Base-by-base conservation (phyloP, 1,140 invertebrate genomes). In the Chionoecetes opilio region DNA sequence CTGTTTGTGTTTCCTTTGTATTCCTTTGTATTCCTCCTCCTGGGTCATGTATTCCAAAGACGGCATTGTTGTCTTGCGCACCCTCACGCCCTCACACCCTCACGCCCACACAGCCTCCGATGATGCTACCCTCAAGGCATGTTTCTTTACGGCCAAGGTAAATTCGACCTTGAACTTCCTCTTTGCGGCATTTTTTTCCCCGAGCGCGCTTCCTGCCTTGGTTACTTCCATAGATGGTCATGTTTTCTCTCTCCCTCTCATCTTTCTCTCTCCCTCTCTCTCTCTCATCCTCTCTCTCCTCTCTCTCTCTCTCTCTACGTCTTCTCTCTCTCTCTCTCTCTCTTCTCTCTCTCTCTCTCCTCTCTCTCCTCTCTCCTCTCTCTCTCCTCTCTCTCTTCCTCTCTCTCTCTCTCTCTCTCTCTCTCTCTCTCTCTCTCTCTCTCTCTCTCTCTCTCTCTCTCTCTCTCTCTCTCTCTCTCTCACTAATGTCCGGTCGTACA, bases 231-330 rank as follows among this genome's bases (percentile, higher is more conserved):
- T 46, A 46, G 41, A 46, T 46, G 41, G 41, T 14, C 41, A 8
- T 46, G 41, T 46, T 46, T 46, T 14, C 41, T 46, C n/a, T n/a
- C n/a, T n/a, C n/a, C n/a, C 63, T 26, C 0, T 26, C 63, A 26
- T 5, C 26, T 75, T 26, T 75, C 21, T 26, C 53, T 75, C 53
- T 75, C 21, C 21, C 53, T 75, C 53, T 26, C 9, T 26, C 53
- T 75, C 53, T 75, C 53, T 75, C 63, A n/a, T 26, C n/a, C 63
- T 75, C 63, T 75, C 63, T 75, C 63, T 75, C 63, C 63, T 75
- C 63, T 75, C 63, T 75, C 63, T 75, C 63, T 75, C 63, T 75
- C 63, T 75, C 63, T 75, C 63, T 75, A n/a, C n/a, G n/a, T n/a
- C n/a, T n/a, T n/a, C n/a, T n/a, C n/a, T n/a, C n/a, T 14, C 14